Percentiles rank a stretch among this genome's conserved stretches.
These are phyloP conservation scores for Zelleria hepariella DNA, from an alignment of 2,888 invertebrate genomes.

Conservation along the genomic window DNA sequence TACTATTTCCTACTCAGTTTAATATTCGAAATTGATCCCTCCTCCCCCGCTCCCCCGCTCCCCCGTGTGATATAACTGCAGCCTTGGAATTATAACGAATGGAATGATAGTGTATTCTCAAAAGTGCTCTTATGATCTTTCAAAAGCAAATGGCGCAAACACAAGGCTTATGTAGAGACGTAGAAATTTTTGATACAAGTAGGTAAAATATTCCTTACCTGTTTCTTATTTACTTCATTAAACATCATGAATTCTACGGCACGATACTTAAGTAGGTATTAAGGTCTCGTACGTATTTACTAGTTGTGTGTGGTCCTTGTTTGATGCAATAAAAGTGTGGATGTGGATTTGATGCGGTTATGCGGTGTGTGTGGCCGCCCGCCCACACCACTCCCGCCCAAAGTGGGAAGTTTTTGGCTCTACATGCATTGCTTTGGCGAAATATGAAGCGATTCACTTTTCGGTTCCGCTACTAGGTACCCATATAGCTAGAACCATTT, in stretches of 20 bases:
- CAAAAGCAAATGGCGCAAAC: background rate
- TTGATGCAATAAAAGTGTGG: background rate
- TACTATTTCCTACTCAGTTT: constrained; percentile 35
- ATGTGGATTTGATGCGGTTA: background rate
- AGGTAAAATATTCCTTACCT: background rate
- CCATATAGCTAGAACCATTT: too few relatives aligned
- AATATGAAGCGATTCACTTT: too few relatives aligned
- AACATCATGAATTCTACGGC: too few relatives aligned
- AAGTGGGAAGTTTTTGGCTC: background rate
- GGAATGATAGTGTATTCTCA: background rate
- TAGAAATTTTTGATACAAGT: background rate
- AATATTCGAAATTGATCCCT: constrained; percentile 25
- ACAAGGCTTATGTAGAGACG: background rate
- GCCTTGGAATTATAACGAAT: background rate
- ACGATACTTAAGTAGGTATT: too few relatives aligned
- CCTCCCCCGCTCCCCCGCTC: background rate
- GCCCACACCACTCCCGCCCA: background rate
- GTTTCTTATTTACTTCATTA: too few relatives aligned
- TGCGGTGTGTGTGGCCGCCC: background rate
- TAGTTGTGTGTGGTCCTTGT: background rate
- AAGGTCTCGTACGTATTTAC: background rate
- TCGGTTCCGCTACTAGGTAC: too few relatives aligned
- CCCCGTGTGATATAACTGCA: background rate
- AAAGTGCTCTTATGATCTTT: background rate
- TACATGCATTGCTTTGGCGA: background rate